Base-by-base conservation (phyloP, 2,797 vertebrate genomes). In the Schizopygopsis pylzovi region DNA sequence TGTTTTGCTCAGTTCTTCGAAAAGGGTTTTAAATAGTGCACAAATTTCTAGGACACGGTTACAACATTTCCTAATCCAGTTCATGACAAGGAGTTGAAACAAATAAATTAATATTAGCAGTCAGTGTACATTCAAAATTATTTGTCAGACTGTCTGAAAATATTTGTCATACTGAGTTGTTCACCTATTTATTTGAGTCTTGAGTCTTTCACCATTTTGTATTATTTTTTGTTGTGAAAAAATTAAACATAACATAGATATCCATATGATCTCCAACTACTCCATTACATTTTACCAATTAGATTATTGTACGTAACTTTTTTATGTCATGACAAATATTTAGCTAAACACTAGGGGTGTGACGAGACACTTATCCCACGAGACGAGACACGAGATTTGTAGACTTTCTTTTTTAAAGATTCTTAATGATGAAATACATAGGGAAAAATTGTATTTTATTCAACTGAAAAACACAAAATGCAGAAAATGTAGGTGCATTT, bases 1-100 rank as follows among this genome's bases (percentile, higher is more conserved):
- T 78, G 76, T 79, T 79, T 61, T 43, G 39, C 76, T 79, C 4
- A 43, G 22, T 79, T 61, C 54, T 25, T 61, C 22, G 13, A 79
- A 37, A 79, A 18, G 1, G 1, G 22, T 25, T 61, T 79, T 61
- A 78, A 25, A 15, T 77, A n/a, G 49, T 18, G 39, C 39, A 18
- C n/a, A 0, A 5, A 52, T 52, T 33, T 78, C 4, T 59, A 61
- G 37, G 6, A 15, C 16, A 54, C 20, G 52, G 54, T 59, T 41
- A 39, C 4, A 59, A 56, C 39, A 37, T 3, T 18, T 28, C 15
- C 43, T 49, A 22, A 52, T 54, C 45, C 33, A 37, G 16, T 52
- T 37, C 18, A 54, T 39, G 3, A 28, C 13, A 71, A 47, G 1
- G 39, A 59, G 20, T 15, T 15, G 6, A n/a, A 39, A 41, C 33